Percentiles rank a stretch among this genome's conserved stretches.
Evolutionary conservation across 2,113 vertebrate species (phyloP).

Genomic region (Amia ocellicauda): DNA sequence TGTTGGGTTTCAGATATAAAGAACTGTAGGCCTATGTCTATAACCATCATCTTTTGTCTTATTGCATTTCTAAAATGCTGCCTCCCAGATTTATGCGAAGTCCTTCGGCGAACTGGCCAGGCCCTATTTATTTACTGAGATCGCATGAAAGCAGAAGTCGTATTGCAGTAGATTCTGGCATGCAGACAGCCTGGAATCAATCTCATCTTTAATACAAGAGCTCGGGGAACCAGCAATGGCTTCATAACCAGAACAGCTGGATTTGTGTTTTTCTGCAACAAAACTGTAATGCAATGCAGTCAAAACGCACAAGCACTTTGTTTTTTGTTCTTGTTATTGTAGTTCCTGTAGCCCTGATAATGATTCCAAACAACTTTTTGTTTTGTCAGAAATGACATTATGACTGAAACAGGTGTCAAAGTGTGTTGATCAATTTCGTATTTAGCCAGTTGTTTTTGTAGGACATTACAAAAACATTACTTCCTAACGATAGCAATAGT

Average conservation of each 20-base stretch:
- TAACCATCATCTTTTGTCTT: background rate
- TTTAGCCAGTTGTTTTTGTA: too few relatives aligned
- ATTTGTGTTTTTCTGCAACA: slow-evolving; percentile 1
- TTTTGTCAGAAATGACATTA: too few relatives aligned
- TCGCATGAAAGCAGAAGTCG: background rate
- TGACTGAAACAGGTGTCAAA: too few relatives aligned
- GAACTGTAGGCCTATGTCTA: too few relatives aligned
- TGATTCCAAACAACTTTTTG: too few relatives aligned
- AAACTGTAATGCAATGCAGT: background rate
- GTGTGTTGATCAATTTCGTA: too few relatives aligned
- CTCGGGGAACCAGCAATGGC: background rate
- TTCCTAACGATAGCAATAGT: too few relatives aligned
- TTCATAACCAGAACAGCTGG: background rate
- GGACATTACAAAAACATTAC: too few relatives aligned
- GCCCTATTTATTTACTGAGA: slow-evolving; percentile 1
- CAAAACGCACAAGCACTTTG: too few relatives aligned
- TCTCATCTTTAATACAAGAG: slow-evolving; percentile 12
- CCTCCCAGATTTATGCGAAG: background rate
- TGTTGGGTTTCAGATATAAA: too few relatives aligned
- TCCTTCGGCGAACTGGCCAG: background rate
- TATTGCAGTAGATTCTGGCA: background rate
- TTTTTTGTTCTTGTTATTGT: too few relatives aligned
- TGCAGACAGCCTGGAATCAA: background rate
- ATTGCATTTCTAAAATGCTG: background rate
- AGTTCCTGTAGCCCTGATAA: too few relatives aligned